Evolutionary conservation across 2,113 vertebrate species (phyloP).

Genomic region (Poeciliopsis occidentalis): DNA sequence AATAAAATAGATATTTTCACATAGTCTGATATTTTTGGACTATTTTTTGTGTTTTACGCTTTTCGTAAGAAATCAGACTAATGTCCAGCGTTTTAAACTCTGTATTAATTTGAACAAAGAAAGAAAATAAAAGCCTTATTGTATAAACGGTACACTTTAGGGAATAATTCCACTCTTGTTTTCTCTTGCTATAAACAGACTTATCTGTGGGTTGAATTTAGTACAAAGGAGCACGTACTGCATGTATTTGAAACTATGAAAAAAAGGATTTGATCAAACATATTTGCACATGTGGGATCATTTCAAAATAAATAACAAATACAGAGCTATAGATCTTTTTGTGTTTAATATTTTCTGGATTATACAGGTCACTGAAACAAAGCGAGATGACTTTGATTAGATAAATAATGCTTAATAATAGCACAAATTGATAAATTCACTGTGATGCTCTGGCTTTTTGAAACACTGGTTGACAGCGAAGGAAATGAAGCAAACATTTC

Average conservation of each 20-base stretch:
- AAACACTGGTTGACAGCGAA: slow-evolving; percentile 7
- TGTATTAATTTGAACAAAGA: too few species aligned
- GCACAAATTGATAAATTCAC: background rate
- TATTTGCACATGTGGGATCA: background rate
- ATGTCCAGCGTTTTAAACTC: too few species aligned
- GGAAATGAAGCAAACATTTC: background rate
- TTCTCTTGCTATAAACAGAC: background rate
- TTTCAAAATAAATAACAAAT: background rate
- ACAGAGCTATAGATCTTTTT: background rate
- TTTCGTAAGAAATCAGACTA: too few species aligned
- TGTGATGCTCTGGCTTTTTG: slow-evolving; percentile 14
- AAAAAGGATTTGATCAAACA: background rate
- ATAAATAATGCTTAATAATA: slow-evolving; percentile 4
- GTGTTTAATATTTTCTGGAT: slow-evolving; percentile 2
- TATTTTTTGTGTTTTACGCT: too few species aligned
- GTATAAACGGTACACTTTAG: background rate
- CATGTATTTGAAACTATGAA: background rate
- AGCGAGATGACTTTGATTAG: background rate
- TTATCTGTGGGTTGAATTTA: background rate
- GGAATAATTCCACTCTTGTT: background rate
- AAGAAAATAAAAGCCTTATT: background rate
- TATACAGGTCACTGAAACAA: slow-evolving; percentile 14
- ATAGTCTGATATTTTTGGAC: background rate
- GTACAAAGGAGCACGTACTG: background rate
- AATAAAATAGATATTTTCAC: background rate